Conservation (phyloP, 2,113 vertebrate genomes). For the Plecotus auritus region DNA sequence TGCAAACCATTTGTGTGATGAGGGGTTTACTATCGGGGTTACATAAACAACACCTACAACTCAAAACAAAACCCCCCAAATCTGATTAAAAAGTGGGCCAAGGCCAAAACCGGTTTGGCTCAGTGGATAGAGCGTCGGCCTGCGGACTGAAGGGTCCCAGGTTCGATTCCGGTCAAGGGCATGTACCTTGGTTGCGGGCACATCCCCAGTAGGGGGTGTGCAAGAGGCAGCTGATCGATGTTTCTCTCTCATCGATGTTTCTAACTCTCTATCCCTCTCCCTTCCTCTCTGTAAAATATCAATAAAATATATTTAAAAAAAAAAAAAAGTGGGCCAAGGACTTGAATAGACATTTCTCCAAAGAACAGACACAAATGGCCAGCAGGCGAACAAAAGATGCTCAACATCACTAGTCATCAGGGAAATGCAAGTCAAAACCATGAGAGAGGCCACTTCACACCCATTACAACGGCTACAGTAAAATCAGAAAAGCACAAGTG, state of each 20-base stretch:
- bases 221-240: too few relatives aligned
- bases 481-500: accelerated
- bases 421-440: background rate
- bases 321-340: background rate
- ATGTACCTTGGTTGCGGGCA: too few relatives aligned
- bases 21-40: background rate
- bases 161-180: too few relatives aligned
- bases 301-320: too few relatives aligned
- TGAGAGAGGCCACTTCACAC: accelerated
- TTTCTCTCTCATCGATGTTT: too few relatives aligned
- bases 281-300: too few relatives aligned
- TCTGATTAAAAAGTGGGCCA: too few relatives aligned
- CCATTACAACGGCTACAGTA: accelerated
- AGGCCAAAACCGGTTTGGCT: too few relatives aligned
- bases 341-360: background rate
- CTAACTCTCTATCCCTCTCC: too few relatives aligned
- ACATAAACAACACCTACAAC: background rate
- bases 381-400: accelerated
- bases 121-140: too few relatives aligned
- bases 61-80: background rate
- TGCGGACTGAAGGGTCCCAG: too few relatives aligned
- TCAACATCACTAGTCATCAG: accelerated
- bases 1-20: background rate
- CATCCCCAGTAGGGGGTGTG: too few relatives aligned
- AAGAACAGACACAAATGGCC: accelerated